Evolutionary conservation across 2,113 vertebrate genomes (phyloP), one percentile per base, ranked within the genome.

Genomic region (Hippolais icterina): DNA sequence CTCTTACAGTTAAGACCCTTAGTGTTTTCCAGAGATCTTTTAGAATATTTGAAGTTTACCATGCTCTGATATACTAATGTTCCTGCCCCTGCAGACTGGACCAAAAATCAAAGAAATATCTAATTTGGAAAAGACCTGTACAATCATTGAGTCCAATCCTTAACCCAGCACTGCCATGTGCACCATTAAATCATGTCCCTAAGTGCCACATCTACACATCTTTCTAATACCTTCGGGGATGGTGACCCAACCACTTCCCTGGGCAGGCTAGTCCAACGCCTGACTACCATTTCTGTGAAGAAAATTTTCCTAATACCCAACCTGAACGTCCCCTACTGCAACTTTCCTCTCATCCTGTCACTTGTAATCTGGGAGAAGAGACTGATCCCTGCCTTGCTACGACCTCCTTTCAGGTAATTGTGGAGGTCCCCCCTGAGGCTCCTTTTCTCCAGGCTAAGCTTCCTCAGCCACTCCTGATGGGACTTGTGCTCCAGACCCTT

Each of bases 261-360:
- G 25, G 12, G 47, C 12, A 83, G n/a, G 15, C 54, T 61, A 10
- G 61, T 54, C 25, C 47, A 47, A 31, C 22, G 20, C 24, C n/a
- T 60, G 24, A 22, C 16, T 24, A 60, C 17, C 21, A 61, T 19
- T 66, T 35, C n/a, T 31, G 13, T 41, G 20, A 68, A 35, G 39
- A 46, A 53, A 46, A 21, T 47, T 54, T 54, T 60, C 69, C 29
- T 22, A 10, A 68, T 27, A 47, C 22, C 19, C 20, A 47, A 41
- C 12, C 16, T 35, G 29, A 61, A 47, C 0, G 0, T 53, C 17
- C 5, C 21, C 21, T 61, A 27, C 28, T 47, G 20, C 61, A 68
- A 9, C 21, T 22, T 89, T 83, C 29, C 25, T 61, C 61, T 76
- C 70, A 53, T 53, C 11, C 39, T 76, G 47, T 41, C 9, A 3